Evolutionary conservation across 2,113 vertebrate genomes (phyloP).

Genomic region (Pycnonotus jocosus): DNA sequence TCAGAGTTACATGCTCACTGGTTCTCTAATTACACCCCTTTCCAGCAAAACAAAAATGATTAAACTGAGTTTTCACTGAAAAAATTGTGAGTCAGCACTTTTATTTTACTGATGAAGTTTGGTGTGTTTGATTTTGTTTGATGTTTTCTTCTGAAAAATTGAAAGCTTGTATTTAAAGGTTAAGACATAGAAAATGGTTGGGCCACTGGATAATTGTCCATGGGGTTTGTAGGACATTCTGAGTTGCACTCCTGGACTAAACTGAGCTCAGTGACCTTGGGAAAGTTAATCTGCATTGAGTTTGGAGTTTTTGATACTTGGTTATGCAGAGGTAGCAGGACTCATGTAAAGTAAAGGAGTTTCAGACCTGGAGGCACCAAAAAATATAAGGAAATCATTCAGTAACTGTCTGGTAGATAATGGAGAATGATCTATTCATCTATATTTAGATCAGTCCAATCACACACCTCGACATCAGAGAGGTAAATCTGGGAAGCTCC

Average conservation of each 20-base stretch:
- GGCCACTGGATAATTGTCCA: not conserved
- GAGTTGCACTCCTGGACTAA: not conserved
- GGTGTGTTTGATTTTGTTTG: not conserved
- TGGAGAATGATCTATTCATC: not conserved
- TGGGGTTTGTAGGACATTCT: not conserved
- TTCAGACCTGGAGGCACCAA: not conserved
- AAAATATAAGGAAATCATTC: fast-evolving
- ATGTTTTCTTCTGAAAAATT: not conserved
- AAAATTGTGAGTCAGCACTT: slow-evolving; percentile 18
- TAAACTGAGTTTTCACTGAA: not conserved
- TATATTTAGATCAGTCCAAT: not conserved
- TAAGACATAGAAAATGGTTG: not conserved
- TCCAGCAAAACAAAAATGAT: slow-evolving; percentile 56
- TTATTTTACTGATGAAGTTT: not conserved
- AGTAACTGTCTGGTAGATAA: not conserved
- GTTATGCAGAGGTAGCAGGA: not conserved
- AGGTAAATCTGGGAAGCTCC: not conserved
- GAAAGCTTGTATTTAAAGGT: not conserved
- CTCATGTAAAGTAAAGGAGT: not conserved
- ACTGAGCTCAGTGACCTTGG: not conserved
- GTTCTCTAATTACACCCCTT: slow-evolving; percentile 51
- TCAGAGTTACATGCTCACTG: slow-evolving; percentile 57
- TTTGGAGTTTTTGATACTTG: not conserved
- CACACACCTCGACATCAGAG: not conserved
- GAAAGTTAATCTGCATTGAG: not conserved